Base-by-base conservation (phyloP, 2,888 invertebrate genomes). In the Meandrusa payeni region DNA sequence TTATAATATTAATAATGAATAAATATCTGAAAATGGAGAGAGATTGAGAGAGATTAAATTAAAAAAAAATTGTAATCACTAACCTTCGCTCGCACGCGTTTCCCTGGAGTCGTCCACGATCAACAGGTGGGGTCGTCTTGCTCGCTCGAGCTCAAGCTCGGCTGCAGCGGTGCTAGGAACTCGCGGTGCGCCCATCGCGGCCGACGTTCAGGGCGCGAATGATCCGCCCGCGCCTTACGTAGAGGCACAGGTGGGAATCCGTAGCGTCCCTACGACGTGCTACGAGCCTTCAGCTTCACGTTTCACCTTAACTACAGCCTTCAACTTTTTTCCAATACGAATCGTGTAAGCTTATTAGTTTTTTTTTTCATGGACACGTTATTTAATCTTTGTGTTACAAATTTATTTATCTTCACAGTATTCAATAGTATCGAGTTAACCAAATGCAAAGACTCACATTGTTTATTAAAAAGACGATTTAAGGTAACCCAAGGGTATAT, bases 201-300 rank as follows among this genome's bases (percentile, higher is more conserved):
- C 67, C 85, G 80, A 59, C 76, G 69, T 79, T 75, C 78, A 58
- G 72, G 70, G 77, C 85, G 85, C 82, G 82, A 86, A 74, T 87
- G 86, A 55, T 55, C 50, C 55, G 40, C 54, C 60, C 59, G 55
- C 55, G 55, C 58, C 59, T 59, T 59, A 52, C 46, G 44, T 38
- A 38, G 37, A 50, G 24, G 37, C 23, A 20, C 45, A 39, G 38
- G 46, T 44, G 44, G 26, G n/a, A 15, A 11, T 9, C 17, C 36
- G 31, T 29, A 29, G 23, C 41, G 13, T 6, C 10, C 22, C 44
- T 40, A 34, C 45, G 27, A 22, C 17, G 9, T 5, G 24, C 38
- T 37, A 37, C 41, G 12, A 2, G 11, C 29, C 31, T 31, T 15
- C 27, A 6, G 11, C 22, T 17, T 5, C n/a, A 7, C 12, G 7